phyloP scores from a whole-genome alignment of 2,888 invertebrate genomes.

The Nymphalis urticae region DNA sequence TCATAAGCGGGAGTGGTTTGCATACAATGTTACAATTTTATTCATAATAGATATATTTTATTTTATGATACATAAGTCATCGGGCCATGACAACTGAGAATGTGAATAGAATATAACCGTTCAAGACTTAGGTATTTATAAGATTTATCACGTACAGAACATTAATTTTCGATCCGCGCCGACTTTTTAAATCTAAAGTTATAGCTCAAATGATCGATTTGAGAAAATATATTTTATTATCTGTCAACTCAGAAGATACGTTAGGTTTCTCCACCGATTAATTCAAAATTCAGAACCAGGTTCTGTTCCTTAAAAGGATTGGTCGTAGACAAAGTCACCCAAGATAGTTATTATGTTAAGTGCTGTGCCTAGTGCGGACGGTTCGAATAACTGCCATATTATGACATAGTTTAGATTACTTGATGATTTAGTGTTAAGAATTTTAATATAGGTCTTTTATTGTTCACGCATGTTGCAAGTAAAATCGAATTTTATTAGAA shows the following conservation, averaged over 20 bases:
- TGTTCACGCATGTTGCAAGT: conserved; percentile 70
- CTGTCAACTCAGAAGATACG: conserved; percentile 38
- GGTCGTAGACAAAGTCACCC: conserved; percentile 60
- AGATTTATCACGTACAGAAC: conserved; percentile 27
- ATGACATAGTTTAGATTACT: conserved; percentile 78
- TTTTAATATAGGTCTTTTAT: conserved; percentile 68
- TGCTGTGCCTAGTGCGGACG: conserved; percentile 74
- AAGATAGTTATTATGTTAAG: conserved; percentile 52
- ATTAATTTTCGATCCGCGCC: conserved; percentile 34
- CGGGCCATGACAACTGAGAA: conserved; percentile 72
- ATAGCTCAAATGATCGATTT: not conserved
- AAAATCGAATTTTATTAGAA: conserved; percentile 72
- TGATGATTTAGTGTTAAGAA: conserved; percentile 71
- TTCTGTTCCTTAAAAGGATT: conserved; percentile 61
- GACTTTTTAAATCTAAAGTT: conserved; percentile 24
- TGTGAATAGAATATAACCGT: conserved; percentile 62
- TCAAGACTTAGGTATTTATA: conserved; percentile 67
- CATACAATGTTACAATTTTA: conserved; percentile 66
- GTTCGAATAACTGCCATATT: conserved; percentile 81
- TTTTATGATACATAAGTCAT: conserved; percentile 71
- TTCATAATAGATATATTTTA: conserved; percentile 62
- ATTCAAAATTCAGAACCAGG: conserved; percentile 71
- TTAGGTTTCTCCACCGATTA: conserved; percentile 75
- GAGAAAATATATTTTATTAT: conserved; percentile 19
- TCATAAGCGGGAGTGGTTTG: conserved; percentile 75